These are phyloP conservation scores for Eurois occulta DNA, from an alignment of 2,888 invertebrate genomes.

Conservation along the genomic window DNA sequence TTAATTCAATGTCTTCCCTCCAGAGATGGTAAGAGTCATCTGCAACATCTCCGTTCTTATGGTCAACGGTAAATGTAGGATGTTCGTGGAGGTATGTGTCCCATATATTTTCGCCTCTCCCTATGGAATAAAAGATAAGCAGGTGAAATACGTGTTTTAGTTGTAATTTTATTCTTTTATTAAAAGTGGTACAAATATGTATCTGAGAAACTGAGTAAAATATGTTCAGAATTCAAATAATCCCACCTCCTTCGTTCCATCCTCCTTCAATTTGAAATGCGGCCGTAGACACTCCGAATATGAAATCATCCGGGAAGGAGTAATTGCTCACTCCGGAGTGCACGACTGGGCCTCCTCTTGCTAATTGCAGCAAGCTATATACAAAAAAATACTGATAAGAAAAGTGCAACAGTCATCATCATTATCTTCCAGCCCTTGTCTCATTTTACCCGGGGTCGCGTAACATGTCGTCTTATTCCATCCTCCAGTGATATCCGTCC, in stretches of 20 bases:
- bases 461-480: neutral
- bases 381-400: neutral
- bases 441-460: neutral
- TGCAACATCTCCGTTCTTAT: constrained; percentile 92
- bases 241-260: constrained; percentile 87
- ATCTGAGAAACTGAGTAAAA: neutral
- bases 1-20: constrained; percentile 90
- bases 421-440: neutral
- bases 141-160: neutral
- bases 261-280: constrained; percentile 92
- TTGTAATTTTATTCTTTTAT: no score
- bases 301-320: constrained; percentile 90
- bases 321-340: constrained; percentile 81
- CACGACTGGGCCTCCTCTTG: constrained; percentile 72
- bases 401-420: neutral
- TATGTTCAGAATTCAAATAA: neutral
- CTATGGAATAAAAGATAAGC: constrained; percentile 74
- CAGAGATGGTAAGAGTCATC: constrained; percentile 93
- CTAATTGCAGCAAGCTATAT: constrained; percentile 78
- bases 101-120: constrained; percentile 92
- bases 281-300: constrained; percentile 91
- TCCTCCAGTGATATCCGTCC: no score
- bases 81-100: constrained; percentile 89
- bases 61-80: constrained; percentile 88
- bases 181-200: neutral